Base-by-base conservation (phyloP, 2,113 vertebrate genomes). In the Chitala chitala region DNA sequence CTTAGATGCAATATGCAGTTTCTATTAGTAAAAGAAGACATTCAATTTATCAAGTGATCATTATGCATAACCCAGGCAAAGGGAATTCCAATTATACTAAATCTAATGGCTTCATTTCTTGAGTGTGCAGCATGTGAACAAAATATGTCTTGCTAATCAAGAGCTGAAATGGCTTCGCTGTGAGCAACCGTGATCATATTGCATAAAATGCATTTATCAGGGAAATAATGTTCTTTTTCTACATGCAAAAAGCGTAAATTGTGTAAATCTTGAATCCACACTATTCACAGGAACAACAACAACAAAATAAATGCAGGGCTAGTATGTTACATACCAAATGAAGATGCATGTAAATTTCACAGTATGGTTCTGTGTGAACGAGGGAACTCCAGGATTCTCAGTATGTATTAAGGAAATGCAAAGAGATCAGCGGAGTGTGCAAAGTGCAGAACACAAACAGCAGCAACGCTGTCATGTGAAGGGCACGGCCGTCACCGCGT, bases 31-130 rank as follows among this genome's bases (percentile, higher is more conserved):
- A 31, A 22, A 3, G 46, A 10, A 29, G 70, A 72, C 70, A 42
- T n/a, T 58, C 54, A 31, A 61, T 59, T 72, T 58, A 24, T 72
- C 56, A 72, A 59, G 54, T 36, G 10, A 44, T 44, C 15, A 44
- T 24, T 29, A 42, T 46, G 56, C 55, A 33, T 48, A 24, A 7
- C 13, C 24, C n/a, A 9, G 24, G 36, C 70, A 31, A 72, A 59
- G 24, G n/a, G 38, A 29, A 48, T 61, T 59, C 5, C 24, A 72
- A 72, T 72, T 42, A 59, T 31, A 58, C 40, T 70, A 56, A 72
- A 59, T 72, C 29, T 42, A 36, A 59, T 59, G 50, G 36, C 17
- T 31, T 17, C 33, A 42, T 72, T 59, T 46, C 54, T 26, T 59
- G 36, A 12, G 38, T 17, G 40, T 33, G 3, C 26, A 17, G 42